Base-by-base conservation (phyloP, 2,797 vertebrate genomes). In the Eidolon dupreanum region DNA sequence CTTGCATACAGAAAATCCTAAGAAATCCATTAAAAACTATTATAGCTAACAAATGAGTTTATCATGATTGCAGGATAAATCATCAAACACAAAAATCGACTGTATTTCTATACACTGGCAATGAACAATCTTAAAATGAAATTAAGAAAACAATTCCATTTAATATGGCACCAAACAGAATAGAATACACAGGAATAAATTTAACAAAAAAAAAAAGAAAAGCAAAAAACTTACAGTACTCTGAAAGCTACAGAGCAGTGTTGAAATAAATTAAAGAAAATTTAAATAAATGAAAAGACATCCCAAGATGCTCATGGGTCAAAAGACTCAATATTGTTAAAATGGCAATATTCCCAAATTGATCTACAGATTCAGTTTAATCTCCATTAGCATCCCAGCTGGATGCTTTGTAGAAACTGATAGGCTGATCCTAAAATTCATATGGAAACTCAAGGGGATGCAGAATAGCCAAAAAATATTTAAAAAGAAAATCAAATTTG, bases 81-180 rank as follows among this genome's bases (percentile, higher is more conserved):
- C 33, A 59, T 41, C 38, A 71, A n/a, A 70, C 12, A 73, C 11
- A 71, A 92, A 96, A 53, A 28, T 51, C 84, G 38, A 41, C 12
- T 77, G 3, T 61, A 75, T 71, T 92, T 88, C 36, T 85, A 49
- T 22, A 85, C 5, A 57, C 7, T 41, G 10, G 11, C 28, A 81
- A 82, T 65, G 11, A 85, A 49, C 2, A 68, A 71, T 19, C 59
- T 92, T 31, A 90, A 92, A 82, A 65, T 75, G 16, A 86, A 92
- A 51, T 92, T 70, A 70, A 75, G 38, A 84, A 74, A 81, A 65
- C 36, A 71, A 51, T 78, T 93, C 20, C 38, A 59, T 33, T 87
- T 93, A 83, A 49, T 71, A 71, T 16, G 71, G 55, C n/a, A 89
- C 49, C 19, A n/a, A 49, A 90, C 74, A 90, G 36, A 87, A 93